Evolutionary conservation across 2,888 invertebrate species (phyloP).

Genomic region (Polydrusus cervinus): DNA sequence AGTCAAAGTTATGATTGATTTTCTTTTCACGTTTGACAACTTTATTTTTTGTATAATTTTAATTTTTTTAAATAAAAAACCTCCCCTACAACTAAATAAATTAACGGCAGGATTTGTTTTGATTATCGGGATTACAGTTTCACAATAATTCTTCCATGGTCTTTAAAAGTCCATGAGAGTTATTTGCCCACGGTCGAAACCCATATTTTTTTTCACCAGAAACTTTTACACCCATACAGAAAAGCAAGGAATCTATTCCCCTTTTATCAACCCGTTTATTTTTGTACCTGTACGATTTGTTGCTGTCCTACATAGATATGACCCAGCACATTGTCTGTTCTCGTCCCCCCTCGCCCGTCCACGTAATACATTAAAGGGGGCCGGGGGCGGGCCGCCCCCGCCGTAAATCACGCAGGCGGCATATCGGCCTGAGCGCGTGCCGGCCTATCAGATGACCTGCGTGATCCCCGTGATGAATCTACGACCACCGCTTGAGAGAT

Average conservation of each 20-base stretch:
- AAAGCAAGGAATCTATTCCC: neutral
- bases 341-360: conserved; percentile 8
- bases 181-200: too few species aligned
- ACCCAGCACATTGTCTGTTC: conserved; percentile 6
- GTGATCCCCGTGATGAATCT: conserved; percentile 68
- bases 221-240: too few species aligned
- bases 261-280: neutral
- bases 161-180: too few species aligned
- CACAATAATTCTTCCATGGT: too few species aligned
- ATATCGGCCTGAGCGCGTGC: conserved; percentile 68
- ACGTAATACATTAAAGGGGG: conserved; percentile 48
- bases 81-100: too few species aligned
- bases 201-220: too few species aligned
- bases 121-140: too few species aligned
- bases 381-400: conserved; percentile 9
- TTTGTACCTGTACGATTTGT: neutral
- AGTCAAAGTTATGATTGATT: too few species aligned
- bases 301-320: conserved; percentile 17
- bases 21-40: too few species aligned
- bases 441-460: conserved; percentile 70
- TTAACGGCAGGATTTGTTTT: too few species aligned
- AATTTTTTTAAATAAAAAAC: too few species aligned
- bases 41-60: too few species aligned
- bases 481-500: conserved; percentile 56
- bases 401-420: conserved; percentile 51